Base-by-base conservation (phyloP, 2,797 vertebrate species). In the Coregonus sp. region DNA sequence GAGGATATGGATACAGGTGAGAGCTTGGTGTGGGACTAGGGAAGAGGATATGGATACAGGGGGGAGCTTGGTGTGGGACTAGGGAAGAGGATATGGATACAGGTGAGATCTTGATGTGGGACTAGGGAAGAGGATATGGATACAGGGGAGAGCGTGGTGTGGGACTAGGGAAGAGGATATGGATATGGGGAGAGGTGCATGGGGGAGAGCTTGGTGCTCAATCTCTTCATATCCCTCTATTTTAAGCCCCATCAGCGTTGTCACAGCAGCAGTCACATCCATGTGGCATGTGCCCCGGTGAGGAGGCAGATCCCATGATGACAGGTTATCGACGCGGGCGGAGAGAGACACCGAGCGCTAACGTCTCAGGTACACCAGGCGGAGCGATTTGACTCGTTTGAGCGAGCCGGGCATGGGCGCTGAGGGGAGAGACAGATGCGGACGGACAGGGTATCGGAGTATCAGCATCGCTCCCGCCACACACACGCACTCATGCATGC, bases 251-350 rank as follows among this genome's bases (percentile, higher is more conserved):
- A 77, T 77, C 86, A 89, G 82, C 78, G 91, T 81, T 89, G 85
- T 96, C 96, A 96, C 92, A 81, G 90, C 90, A 93, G 93, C 93
- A 95, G 95, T 95, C 95, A 96, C 92, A 95, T 96, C 93, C 87
- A 95, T 96, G 91, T 95, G 95, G 96, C 96, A 95, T 90, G 81
- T 90, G 86, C 87, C 85, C 88, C 83, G 89, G 91, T 93, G 94
- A 94, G 92, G 92, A 91, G 89, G 91, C 87, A 77, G 76, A 87
- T 86, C 86, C 89, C 88, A 92, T 90, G 94, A 94, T 93, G 95
- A 93, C 89, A 93, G 93, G 83, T 93, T 90, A 92, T 87, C 85
- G 76, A 93, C 79, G 86, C 73, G 75, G 77, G 70, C 80, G 75
- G 71, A 75, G 74, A 72, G 82, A 74, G 71, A 75, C 70, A 68